Evolutionary conservation across 2,113 vertebrate genomes (phyloP), one percentile per base, ranked within the genome.

Genomic region (Dicentrarchus labrax): DNA sequence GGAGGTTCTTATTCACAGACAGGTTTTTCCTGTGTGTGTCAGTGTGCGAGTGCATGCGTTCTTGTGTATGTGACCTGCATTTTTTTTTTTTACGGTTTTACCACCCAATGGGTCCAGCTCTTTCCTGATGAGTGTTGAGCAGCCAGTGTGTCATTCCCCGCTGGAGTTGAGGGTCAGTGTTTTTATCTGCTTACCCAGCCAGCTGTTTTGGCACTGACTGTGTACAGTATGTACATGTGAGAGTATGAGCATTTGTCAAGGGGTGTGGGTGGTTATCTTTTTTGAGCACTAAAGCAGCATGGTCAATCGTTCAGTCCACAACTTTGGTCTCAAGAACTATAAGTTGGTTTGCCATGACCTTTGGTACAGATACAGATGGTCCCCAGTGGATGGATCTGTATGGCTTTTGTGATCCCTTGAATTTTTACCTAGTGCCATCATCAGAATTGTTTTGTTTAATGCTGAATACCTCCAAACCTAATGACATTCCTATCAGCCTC

Each of bases 1-100:
- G 73, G 72, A 77, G 86, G 65, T 60, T 79, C 71, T 82, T 65
- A 88, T 84, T 93, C 91, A 79, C 65, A 67, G 74, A 79, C 24
- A 61, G 86, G 45, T 68, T 83, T 86, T 85, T 64, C 47, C 17
- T 71, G 48, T 81, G 57, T 76, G 85, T 80, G 79, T 68, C 22
- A 30, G 62, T 78, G 72, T 68, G 65, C 6, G 38, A 45, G 51
- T 70, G 72, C 17, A 57, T 36, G 53, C 4, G n/a, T 30, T 30
- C 30, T 30, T 72, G 68, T 30, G 71, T 75, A 61, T 84, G 70
- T 87, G 82, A 67, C 59, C 83, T 67, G 53, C 62, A 82, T 72
- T 59, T 67, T 78, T 24, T 60, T 24, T 66, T 70, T 30, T 41
- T 16, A 57, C 16, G 5, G 56, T 53, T 64, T 71, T 24, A 71